Conservation (phyloP, 2,113 vertebrate genomes). For the Mixornis gularis region DNA sequence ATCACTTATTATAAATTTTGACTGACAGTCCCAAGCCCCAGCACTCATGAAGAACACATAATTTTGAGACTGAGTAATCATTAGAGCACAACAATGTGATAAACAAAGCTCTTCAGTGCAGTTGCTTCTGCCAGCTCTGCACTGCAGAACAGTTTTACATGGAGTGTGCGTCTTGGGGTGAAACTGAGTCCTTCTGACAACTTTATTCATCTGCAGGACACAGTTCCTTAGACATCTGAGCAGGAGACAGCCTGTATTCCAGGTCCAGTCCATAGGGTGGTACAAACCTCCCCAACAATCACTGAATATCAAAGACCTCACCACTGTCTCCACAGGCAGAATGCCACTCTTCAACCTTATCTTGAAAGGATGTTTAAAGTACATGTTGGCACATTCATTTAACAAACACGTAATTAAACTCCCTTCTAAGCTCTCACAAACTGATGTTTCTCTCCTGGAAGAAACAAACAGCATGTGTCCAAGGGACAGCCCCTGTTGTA, state of each 20-base stretch:
- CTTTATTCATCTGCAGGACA: background rate
- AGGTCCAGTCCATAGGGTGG: background rate
- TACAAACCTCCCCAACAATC: background rate
- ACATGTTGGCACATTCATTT: background rate
- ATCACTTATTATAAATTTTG: constrained; percentile 35
- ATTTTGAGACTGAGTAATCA: constrained; percentile 41
- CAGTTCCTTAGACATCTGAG: background rate
- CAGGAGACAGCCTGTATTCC: background rate
- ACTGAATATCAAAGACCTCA: background rate
- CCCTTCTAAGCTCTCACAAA: background rate
- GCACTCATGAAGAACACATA: background rate
- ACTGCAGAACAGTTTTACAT: background rate
- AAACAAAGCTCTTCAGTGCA: constrained; percentile 27
- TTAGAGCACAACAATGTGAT: background rate
- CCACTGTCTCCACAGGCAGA: background rate
- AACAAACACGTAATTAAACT: background rate
- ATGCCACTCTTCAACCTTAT: background rate
- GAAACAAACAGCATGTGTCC: background rate
- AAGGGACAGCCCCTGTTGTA: background rate
- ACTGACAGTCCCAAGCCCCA: constrained; percentile 30
- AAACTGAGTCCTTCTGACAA: background rate
- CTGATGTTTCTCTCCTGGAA: background rate
- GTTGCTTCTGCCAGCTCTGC: background rate
- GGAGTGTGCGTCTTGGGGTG: background rate
- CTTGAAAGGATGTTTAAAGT: background rate